Evolutionary conservation across 23 tunicate genomes (phyloP), one percentile per base, ranked within the genome.

Genomic region (Trididemnum nubilum): DNA sequence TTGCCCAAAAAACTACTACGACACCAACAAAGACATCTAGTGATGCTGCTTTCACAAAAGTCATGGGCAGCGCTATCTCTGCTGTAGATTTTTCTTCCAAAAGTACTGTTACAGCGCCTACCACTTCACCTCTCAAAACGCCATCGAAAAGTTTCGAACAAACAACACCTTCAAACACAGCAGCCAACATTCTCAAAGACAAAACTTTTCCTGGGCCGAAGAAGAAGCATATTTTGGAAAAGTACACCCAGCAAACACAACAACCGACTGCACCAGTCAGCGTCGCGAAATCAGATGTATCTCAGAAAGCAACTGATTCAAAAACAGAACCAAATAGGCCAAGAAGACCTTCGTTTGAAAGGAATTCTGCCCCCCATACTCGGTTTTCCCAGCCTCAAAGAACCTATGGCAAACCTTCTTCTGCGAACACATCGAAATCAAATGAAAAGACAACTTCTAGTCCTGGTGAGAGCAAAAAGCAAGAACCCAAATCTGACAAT

Each of bases 131-230:
- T 31, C n/a, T n/a, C 4, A 67, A 67, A 67, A 4, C n/a, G 15
- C 9, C 15, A 15, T 15, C 54, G 54, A 44, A 44, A 44, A 15
- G 9, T 4, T 7, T 2, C 5, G 78, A 73, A 7, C 78, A n/a
- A 34, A 3, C 57, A 37, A 2, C 58, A 15, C 9, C 29, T 3
- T 3, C 67, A 5, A 54, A 12, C 27, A 77, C 66, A 1, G 40
- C 27, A 23, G 35, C 38, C n/a, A 15, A 44, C 54, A 44, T 44
- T 26, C 33, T 85, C 18, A 66, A 78, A 33, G 90, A 85, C 36
- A 78, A 78, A 54, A 78, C 90, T 33, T 85, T 78, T 81, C 90
- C 78, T 36, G 90, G 90, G 24, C 90, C 90, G 30, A 85, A 85
- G 40, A 85, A 85, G 73, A 79, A 79, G 19, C 90, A 85, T 37